Percentiles rank a stretch among this genome's conserved stretches.
Evolutionary conservation across 2,888 invertebrate genomes (phyloP).

Genomic region (Noctua janthe): DNA sequence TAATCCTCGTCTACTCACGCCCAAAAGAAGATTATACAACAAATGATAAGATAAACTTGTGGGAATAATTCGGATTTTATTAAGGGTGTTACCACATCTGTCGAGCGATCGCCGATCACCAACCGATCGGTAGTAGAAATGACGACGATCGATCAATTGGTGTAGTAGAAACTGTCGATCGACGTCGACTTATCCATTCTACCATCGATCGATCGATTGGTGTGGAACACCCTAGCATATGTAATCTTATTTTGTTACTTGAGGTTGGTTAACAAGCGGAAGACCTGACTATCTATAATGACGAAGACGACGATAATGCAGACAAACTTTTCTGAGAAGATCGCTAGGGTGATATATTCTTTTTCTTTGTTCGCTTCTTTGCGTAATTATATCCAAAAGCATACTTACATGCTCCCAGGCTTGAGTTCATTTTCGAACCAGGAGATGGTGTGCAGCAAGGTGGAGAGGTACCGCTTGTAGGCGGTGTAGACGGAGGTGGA

Average conservation of each 20-base stretch:
- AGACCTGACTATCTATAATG: not conserved
- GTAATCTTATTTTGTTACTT: not conserved
- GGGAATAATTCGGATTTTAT: not conserved
- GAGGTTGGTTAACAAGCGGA: too few relatives aligned
- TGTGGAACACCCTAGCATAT: not conserved
- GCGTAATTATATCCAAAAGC: not conserved
- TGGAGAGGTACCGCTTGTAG: slow-evolving; percentile 94
- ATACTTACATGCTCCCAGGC: slow-evolving; percentile 90
- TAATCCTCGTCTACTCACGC: not conserved
- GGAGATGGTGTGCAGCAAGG: slow-evolving; percentile 93
- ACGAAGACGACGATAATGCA: not conserved
- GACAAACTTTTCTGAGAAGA: not conserved
- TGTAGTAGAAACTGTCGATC: too few relatives aligned
- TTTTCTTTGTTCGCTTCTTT: not conserved
- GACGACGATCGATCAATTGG: too few relatives aligned
- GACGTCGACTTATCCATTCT: too few relatives aligned
- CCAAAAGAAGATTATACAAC: not conserved
- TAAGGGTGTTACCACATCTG: too few relatives aligned
- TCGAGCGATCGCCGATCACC: too few relatives aligned
- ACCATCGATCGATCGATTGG: too few relatives aligned
- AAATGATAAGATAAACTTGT: not conserved
- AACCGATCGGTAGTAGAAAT: too few relatives aligned
- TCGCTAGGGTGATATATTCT: not conserved
- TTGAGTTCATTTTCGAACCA: slow-evolving; percentile 95
- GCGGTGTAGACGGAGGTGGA: slow-evolving; percentile 93